These are phyloP conservation scores for Lophius americanus DNA, from an alignment of 2,797 vertebrate species.

Conservation along the genomic window DNA sequence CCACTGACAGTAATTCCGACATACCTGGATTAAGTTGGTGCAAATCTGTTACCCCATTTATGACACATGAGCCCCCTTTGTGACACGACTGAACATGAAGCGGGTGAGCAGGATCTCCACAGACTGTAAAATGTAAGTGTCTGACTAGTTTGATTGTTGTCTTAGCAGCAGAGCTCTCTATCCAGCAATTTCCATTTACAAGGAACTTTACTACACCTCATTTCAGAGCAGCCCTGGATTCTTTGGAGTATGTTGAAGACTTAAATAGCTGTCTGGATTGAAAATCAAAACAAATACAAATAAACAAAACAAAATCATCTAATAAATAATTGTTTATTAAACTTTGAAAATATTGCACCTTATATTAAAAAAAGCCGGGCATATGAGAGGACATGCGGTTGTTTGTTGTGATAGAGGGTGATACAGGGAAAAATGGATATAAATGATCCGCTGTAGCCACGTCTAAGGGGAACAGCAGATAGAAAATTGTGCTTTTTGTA, in stretches of 20 bases:
- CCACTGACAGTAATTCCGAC: not conserved
- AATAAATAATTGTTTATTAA: no score
- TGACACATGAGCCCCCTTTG: constrained; percentile 7
- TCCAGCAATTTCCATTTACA: constrained; percentile 44
- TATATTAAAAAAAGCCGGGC: no score
- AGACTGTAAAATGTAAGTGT: constrained; percentile 32
- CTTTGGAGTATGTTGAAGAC: constrained; percentile 9
- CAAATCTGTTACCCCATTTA: constrained; percentile 20
- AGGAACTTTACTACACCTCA: constrained; percentile 30
- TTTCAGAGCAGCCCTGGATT: constrained; percentile 23
- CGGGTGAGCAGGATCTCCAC: not conserved
- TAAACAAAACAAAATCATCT: no score
- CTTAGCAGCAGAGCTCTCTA: constrained; percentile 48
- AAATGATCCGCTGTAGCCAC: no score
- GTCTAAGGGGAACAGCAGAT: no score
- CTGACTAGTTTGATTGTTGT: constrained; percentile 46
- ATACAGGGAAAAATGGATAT: no score
- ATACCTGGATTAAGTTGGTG: constrained; percentile 22
- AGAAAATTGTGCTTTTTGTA: no score
- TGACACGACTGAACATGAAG: constrained; percentile 13
- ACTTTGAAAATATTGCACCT: no score
- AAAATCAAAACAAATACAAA: no score
- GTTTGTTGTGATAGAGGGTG: no score
- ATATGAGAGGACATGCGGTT: no score
- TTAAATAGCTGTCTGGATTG: not conserved